Evolutionary conservation across 2,113 vertebrate species (phyloP).

Genomic region (Tiliqua scincoides): DNA sequence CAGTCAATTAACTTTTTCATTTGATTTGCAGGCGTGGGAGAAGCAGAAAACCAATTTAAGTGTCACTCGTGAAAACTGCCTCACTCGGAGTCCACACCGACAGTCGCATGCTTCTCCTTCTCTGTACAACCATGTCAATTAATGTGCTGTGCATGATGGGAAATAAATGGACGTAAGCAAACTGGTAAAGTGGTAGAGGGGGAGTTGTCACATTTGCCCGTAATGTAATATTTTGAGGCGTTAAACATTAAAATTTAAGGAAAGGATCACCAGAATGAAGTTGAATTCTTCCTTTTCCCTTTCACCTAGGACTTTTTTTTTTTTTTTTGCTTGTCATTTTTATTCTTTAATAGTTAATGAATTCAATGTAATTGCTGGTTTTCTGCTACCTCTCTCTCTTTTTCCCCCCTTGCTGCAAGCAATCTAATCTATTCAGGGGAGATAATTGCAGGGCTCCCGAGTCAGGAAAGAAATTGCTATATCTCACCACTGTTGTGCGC

Average conservation of each 20-base stretch:
- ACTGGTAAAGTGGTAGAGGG: conserved; percentile 38
- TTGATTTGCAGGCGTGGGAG: neutral
- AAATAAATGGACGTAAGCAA: conserved; percentile 38
- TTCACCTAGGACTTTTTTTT: conserved; percentile 36
- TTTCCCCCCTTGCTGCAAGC: conserved; percentile 66
- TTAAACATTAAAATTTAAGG: conserved; percentile 43
- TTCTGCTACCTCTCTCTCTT: conserved; percentile 49
- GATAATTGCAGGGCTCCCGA: conserved; percentile 70
- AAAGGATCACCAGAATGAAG: conserved; percentile 35
- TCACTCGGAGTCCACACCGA: conserved; percentile 13
- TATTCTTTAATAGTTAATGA: conserved; percentile 66
- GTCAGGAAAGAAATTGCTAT: conserved; percentile 54
- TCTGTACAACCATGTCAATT: conserved; percentile 38
- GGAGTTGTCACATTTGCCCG: conserved; percentile 37
- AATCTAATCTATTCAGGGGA: conserved; percentile 70
- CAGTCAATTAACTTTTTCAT: neutral
- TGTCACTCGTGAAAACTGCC: neutral
- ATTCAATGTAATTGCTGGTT: conserved; percentile 67
- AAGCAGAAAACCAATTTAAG: neutral
- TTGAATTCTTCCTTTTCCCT: conserved; percentile 22
- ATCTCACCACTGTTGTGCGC: conserved; percentile 96
- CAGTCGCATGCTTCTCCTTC: conserved; percentile 14
- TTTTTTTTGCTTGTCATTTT: conserved; percentile 59
- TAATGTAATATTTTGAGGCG: conserved; percentile 35
- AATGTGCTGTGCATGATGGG: conserved; percentile 35